phyloP scores from a whole-genome alignment of 2,888 invertebrate genomes.

The Orgyia antiqua region DNA sequence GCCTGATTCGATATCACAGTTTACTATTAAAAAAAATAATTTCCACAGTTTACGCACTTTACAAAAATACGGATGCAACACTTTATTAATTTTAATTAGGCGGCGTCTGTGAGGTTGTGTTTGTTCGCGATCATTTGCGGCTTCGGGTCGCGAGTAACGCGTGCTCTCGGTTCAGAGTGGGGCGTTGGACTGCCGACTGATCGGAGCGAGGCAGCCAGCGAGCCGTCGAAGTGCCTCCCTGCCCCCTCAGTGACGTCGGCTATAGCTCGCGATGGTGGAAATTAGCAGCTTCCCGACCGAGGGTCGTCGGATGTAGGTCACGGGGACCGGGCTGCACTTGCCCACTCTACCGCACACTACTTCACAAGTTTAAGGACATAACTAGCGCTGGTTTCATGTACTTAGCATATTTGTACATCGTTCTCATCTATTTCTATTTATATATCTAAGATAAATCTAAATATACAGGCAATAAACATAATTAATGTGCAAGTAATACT shows the following conservation, averaged over 20 bases:
- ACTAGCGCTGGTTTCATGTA: conserved; percentile 53
- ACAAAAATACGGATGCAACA: conserved; percentile 47
- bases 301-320: conserved; percentile 76
- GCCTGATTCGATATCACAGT: conserved; percentile 63
- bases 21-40: conserved; percentile 47
- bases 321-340: conserved; percentile 75
- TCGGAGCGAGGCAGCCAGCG: conserved; percentile 44
- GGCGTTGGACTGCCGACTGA: conserved; percentile 69
- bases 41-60: conserved; percentile 55
- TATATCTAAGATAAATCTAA: no score
- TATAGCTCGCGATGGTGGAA: conserved; percentile 66
- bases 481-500: no score
- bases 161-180: conserved; percentile 55
- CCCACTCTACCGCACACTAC: conserved; percentile 67
- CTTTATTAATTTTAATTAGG: conserved; percentile 48
- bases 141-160: conserved; percentile 47
- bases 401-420: conserved; percentile 18
- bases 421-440: no score
- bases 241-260: conserved; percentile 63
- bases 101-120: conserved; percentile 46
- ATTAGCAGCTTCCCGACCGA: conserved; percentile 77
- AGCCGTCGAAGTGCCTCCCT: conserved; percentile 50
- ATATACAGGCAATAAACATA: no score
- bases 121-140: conserved; percentile 48
- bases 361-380: conserved; percentile 76